Conservation (phyloP, 2,888 invertebrate species). For the Andricus curvator region DNA sequence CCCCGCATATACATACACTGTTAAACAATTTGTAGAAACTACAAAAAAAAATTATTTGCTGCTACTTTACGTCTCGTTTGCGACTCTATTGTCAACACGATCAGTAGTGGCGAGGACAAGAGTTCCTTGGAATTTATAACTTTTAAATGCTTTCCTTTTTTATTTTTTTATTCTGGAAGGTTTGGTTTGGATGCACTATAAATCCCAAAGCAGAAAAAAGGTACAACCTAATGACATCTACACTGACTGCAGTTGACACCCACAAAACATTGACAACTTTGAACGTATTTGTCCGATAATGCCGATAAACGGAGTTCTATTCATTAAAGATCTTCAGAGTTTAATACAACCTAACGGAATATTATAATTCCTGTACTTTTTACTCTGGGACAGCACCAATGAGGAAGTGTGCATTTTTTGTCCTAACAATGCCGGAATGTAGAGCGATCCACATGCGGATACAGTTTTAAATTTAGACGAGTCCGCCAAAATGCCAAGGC, state of each 20-base stretch:
- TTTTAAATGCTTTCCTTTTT: too few species aligned
- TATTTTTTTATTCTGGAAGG: too few species aligned
- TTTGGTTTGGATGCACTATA: background rate
- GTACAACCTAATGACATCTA: background rate
- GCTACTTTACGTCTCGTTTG: background rate
- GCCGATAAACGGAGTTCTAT: too few species aligned
- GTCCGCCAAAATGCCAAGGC: constrained; percentile 2
- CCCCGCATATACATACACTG: background rate
- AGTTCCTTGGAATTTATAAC: background rate
- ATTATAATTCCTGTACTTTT: background rate
- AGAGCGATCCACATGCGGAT: constrained; percentile 2
- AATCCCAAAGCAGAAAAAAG: background rate
- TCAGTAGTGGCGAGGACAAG: background rate
- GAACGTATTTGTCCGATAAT: background rate
- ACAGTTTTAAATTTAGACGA: background rate
- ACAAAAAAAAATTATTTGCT: too few species aligned
- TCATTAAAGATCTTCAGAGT: too few species aligned
- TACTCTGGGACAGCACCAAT: background rate
- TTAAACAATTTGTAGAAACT: too few species aligned
- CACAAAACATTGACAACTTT: background rate
- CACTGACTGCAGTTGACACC: background rate
- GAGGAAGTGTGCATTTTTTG: constrained; percentile 11
- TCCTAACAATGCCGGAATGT: background rate
- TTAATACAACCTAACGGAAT: too few species aligned
- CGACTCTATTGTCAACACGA: background rate